These are phyloP conservation scores for Upupa epops DNA, from an alignment of 2,113 vertebrate species.

Conservation along the genomic window DNA sequence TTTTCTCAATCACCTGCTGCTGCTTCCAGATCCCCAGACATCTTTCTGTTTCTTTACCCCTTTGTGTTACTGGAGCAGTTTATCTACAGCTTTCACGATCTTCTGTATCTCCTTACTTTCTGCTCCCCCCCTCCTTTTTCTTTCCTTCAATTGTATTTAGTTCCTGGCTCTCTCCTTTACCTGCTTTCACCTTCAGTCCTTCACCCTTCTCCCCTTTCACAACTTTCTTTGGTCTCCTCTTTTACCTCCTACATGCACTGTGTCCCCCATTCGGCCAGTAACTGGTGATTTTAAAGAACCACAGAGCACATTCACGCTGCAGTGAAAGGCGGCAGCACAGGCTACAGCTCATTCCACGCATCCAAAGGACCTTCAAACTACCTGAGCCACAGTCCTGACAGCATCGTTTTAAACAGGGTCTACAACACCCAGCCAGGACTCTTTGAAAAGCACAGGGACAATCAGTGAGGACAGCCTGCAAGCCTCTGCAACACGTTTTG, in stretches of 20 bases:
- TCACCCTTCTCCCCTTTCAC: not conserved
- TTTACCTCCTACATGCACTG: not conserved
- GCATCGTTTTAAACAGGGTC: not conserved
- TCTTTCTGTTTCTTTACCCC: not conserved
- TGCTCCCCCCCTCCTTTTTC: not conserved
- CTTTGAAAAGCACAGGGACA: not conserved
- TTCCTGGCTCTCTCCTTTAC: not conserved
- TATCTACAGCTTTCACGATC: not conserved
- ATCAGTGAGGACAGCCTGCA: rapidly evolving
- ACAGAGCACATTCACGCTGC: not conserved
- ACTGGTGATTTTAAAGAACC: not conserved
- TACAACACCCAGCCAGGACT: not conserved
- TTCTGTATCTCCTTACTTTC: not conserved
- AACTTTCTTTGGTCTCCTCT: not conserved
- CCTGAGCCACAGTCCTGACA: not conserved
- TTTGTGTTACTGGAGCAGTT: not conserved
- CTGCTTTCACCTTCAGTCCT: not conserved
- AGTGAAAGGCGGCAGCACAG: not conserved
- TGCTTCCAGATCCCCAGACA: not conserved
- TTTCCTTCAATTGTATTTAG: not conserved
- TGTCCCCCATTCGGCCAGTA: not conserved
- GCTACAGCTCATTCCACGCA: not conserved
- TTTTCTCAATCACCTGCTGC: slow-evolving; percentile 7
- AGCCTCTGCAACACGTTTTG: not conserved
- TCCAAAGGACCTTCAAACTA: not conserved